A percentile compares a stretch with the other conserved stretches of the same genome.
Conservation (phyloP, 2,113 vertebrate genomes). For the Cephalophus harveyi region DNA sequence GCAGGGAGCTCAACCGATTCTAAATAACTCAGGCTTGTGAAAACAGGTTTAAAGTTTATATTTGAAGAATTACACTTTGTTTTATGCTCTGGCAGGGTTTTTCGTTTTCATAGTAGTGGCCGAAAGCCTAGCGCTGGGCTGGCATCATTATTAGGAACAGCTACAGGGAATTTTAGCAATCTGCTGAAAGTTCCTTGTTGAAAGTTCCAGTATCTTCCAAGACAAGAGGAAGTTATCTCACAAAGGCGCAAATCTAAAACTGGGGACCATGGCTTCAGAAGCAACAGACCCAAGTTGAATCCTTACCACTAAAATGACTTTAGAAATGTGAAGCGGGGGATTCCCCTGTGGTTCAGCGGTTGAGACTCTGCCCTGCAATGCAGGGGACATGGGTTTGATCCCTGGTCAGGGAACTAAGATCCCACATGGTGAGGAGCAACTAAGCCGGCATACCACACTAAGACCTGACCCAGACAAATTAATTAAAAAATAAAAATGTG, state of each 20-base stretch:
- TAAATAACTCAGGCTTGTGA: neutral
- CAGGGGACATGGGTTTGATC: neutral
- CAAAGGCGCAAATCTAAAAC: neutral
- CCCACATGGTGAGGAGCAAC: neutral
- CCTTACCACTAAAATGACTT: neutral
- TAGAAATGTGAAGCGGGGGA: neutral
- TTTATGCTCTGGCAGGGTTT: neutral
- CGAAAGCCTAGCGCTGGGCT: neutral
- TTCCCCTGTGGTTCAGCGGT: neutral
- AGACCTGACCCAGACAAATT: neutral
- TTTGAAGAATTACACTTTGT: neutral
- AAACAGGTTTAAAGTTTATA: neutral
- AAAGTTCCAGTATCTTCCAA: neutral
- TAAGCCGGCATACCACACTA: rapidly evolving
- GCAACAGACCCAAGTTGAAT: neutral
- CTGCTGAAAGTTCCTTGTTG: neutral
- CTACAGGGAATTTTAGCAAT: neutral
- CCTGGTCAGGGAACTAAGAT: neutral
- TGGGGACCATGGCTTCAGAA: neutral
- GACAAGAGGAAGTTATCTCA: neutral
- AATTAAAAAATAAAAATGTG: neutral
- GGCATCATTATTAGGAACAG: neutral
- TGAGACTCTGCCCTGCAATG: neutral
- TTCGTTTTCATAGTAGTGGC: neutral
- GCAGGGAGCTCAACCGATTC: neutral